Conservation (phyloP, 2,113 vertebrate genomes). For the Orycteropus afer region DNA sequence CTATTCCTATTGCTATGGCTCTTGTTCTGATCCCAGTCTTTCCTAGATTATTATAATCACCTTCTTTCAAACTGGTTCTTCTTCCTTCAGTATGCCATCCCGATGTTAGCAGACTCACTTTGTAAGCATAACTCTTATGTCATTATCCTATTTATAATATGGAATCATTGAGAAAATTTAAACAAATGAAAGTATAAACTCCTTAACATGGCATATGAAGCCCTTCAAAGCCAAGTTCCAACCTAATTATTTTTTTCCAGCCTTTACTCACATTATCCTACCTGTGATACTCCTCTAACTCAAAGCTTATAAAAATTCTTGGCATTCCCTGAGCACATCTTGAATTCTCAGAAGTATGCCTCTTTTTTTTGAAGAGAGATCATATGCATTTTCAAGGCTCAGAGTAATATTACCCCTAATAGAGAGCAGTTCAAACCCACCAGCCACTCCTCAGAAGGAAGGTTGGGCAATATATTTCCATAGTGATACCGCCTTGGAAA, state of each 20-base stretch:
- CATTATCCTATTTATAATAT: fast-evolving
- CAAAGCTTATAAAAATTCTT: background rate
- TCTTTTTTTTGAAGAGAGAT: background rate
- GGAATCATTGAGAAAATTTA: background rate
- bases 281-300: background rate
- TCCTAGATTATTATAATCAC: background rate
- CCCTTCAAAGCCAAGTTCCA: background rate
- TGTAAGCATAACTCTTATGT: background rate
- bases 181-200: background rate
- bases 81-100: background rate
- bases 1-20: background rate
- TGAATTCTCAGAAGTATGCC: background rate
- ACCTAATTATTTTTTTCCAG: background rate
- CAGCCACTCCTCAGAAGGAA: too few relatives aligned
- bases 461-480: too few relatives aligned
- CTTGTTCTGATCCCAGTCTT: background rate
- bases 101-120: fast-evolving
- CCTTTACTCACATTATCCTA: background rate
- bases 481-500: too few relatives aligned
- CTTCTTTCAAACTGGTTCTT: background rate
- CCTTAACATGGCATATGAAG: background rate
- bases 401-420: background rate
- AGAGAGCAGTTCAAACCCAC: too few relatives aligned
- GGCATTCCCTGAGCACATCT: background rate
- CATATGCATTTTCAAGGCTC: background rate